These are phyloP conservation scores for Mya arenaria DNA, from an alignment of 1,140 invertebrate genomes.

Conservation along the genomic window DNA sequence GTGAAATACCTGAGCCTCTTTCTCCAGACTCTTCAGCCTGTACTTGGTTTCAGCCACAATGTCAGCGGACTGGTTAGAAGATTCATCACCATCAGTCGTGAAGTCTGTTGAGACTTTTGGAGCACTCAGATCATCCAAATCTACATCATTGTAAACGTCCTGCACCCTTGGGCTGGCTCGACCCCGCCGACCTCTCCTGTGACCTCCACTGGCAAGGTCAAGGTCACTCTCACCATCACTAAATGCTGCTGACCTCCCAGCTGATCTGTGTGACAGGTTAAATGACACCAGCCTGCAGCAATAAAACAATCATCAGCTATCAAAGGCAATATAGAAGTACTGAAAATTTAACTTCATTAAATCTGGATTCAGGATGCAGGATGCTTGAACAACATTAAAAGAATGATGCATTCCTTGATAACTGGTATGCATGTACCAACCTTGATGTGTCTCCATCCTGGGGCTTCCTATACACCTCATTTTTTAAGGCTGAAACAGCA, in stretches of 20 bases:
- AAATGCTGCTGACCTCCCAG: neutral
- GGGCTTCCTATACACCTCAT: constrained; percentile 77
- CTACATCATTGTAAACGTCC: constrained; percentile 73
- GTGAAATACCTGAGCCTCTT: constrained; percentile 78
- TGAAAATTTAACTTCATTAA: neutral
- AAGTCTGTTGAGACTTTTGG: constrained; percentile 61
- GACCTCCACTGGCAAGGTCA: constrained; percentile 29
- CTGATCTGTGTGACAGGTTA: constrained; percentile 25
- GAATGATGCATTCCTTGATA: neutral
- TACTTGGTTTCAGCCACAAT: constrained; percentile 76
- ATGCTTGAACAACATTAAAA: neutral
- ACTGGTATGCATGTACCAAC: constrained; percentile 43
- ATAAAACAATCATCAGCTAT: constrained; percentile 12
- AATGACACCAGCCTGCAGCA: constrained; percentile 40
- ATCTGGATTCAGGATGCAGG: neutral
- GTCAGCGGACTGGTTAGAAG: constrained; percentile 73
- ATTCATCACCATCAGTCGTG: constrained; percentile 68
- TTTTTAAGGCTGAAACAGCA: constrained; percentile 69
- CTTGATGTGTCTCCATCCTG: constrained; percentile 54
- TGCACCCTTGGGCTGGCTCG: constrained; percentile 39
- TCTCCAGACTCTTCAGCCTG: constrained; percentile 75
- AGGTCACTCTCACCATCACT: constrained; percentile 38
- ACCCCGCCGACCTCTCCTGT: constrained; percentile 39
- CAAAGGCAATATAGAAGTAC: neutral
- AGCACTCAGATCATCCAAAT: constrained; percentile 57